Evolutionary conservation across 2,888 invertebrate genomes (phyloP).

Genomic region (Yponomeuta sedellus): DNA sequence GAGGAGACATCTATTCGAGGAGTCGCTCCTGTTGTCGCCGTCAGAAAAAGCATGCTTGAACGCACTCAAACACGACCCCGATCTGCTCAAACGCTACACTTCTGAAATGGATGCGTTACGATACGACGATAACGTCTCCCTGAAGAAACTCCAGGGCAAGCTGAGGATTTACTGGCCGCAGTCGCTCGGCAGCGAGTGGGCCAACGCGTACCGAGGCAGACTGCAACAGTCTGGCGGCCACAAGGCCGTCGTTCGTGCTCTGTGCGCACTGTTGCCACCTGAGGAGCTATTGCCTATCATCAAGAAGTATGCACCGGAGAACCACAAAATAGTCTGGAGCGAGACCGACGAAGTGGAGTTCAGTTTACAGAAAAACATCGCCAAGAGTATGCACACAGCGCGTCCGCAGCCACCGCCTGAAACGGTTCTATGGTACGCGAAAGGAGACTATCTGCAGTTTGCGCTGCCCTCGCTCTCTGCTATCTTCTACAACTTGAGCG

Average conservation of each 20-base stretch:
- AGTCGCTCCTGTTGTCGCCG: constrained; percentile 42
- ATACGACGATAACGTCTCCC: constrained; percentile 31
- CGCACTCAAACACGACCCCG: constrained; percentile 51
- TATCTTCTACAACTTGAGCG: constrained; percentile 46
- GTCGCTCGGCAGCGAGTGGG: constrained; percentile 39
- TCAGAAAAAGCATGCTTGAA: constrained; percentile 45
- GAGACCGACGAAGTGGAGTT: constrained; percentile 39
- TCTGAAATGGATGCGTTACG: constrained; percentile 33
- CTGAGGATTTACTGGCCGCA: constrained; percentile 50
- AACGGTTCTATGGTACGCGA: constrained; percentile 42
- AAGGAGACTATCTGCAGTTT: constrained; percentile 54
- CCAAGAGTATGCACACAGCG: constrained; percentile 52
- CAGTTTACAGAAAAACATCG: constrained; percentile 44
- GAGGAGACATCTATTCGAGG: constrained; percentile 48
- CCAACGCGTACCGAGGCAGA: constrained; percentile 30
- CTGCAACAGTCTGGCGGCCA: constrained; percentile 32
- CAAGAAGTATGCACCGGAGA: constrained; percentile 41
- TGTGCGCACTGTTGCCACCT: constrained; percentile 39
- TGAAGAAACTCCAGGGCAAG: constrained; percentile 38
- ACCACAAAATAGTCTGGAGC: constrained; percentile 46
- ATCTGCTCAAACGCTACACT: constrained; percentile 34
- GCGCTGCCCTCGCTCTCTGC: constrained; percentile 50
- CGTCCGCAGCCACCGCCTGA: constrained; percentile 50
- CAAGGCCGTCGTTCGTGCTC: constrained; percentile 38
- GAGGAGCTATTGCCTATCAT: constrained; percentile 36